Evolutionary conservation across 2,797 vertebrate genomes (phyloP), one percentile per base, ranked within the genome.

Genomic region (Gobio occitaniae): DNA sequence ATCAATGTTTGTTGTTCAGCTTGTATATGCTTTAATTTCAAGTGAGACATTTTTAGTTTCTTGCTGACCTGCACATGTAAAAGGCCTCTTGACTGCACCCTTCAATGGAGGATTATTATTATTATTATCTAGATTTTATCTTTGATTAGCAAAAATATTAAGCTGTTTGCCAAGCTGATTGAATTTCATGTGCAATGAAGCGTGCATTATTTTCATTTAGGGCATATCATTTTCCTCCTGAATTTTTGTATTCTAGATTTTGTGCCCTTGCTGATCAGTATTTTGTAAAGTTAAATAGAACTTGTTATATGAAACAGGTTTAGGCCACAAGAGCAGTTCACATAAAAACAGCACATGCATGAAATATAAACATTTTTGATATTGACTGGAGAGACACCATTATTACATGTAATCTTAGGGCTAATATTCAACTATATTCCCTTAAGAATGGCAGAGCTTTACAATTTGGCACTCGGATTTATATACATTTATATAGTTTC

Each of bases 1-100:
- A 69, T 15, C 21, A 8, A 2, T 75, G 8, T 75, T 83, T 56
- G 47, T 52, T 83, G 12, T n/a, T 74, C 21, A 25, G 36, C 21
- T 70, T 70, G 50, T 56, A 71, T 47, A 59, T 59, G 21, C 70
- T 54, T 83, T n/a, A 0, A 63, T 74, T 74, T 76, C 47, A 75
- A 41, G 61, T 54, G 21, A 52, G 61, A 54, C 52, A 76, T 38
- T 16, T 0, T 17, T 69, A 48, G 70, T 78, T 66, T 47, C 5
- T 32, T 50, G 5, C 44, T 50, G 77, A 66, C n/a, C 44, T 79
- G 38, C 50, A 36, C 75, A 78, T 38, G 25, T 56, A 38, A 25
- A 52, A 59, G 41, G 66, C 83, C 83, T 61, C 65, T 78, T 36
- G 83, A 84, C 66, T 78, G 76, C 76, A 78, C 29, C 41, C 19